These are phyloP conservation scores for Bombylius discolor DNA, from an alignment of 2,888 invertebrate genomes.

Conservation along the genomic window DNA sequence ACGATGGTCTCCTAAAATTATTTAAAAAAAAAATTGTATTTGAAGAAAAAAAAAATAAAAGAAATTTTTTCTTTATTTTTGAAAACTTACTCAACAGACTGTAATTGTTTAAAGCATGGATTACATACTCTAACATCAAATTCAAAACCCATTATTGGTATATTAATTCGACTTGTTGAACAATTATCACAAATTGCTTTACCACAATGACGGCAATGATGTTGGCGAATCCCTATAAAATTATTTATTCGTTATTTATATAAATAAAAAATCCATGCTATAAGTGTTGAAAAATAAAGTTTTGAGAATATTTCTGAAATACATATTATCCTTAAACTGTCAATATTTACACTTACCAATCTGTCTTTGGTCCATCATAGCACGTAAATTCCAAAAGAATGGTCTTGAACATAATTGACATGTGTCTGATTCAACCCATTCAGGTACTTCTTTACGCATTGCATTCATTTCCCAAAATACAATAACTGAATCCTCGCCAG, in stretches of 20 bases:
- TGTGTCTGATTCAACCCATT: slow-evolving; percentile 87
- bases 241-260: neutral
- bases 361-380: slow-evolving; percentile 96
- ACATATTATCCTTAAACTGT: neutral
- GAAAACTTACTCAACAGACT: slow-evolving; percentile 69
- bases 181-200: slow-evolving; percentile 91
- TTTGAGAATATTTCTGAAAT: too few species aligned
- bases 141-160: slow-evolving; percentile 96
- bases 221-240: slow-evolving; percentile 54
- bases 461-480: slow-evolving; percentile 93
- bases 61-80: neutral
- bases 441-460: slow-evolving; percentile 80
- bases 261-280: too few species aligned
- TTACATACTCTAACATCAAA: slow-evolving; percentile 94
- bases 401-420: slow-evolving; percentile 92
- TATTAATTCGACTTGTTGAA: slow-evolving; percentile 72
- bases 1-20: slow-evolving; percentile 59
- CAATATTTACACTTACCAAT: slow-evolving; percentile 38
- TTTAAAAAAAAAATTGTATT: neutral
- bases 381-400: slow-evolving; percentile 97
- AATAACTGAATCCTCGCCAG: slow-evolving; percentile 81
- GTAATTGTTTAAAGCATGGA: slow-evolving; percentile 69
- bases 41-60: too few species aligned
- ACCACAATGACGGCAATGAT: slow-evolving; percentile 88
- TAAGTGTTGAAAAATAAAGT: too few species aligned